Evolutionary conservation across 2,113 vertebrate species (phyloP).

Genomic region (Poecilia latipinna): DNA sequence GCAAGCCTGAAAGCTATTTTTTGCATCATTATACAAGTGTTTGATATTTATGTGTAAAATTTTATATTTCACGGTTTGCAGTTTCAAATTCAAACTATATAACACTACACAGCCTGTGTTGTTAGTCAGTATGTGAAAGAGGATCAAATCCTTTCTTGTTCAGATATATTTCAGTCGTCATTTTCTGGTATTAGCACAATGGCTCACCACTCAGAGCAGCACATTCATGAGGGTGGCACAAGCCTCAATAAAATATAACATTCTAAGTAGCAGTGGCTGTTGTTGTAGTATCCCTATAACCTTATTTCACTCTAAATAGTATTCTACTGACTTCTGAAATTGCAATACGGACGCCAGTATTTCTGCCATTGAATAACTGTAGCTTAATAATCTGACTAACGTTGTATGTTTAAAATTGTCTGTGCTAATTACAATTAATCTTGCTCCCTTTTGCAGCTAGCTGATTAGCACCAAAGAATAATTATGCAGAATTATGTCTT

Average conservation of each 20-base stretch:
- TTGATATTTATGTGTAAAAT: background rate
- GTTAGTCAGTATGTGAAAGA: too few relatives aligned
- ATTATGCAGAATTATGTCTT: constrained; percentile 6
- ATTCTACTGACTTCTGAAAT: background rate
- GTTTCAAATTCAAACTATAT: background rate
- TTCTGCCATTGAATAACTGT: background rate
- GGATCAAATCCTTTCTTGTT: too few relatives aligned
- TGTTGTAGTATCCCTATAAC: too few relatives aligned
- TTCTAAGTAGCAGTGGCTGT: too few relatives aligned
- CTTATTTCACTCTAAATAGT: background rate
- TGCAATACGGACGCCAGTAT: background rate
- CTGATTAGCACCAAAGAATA: constrained; percentile 21
- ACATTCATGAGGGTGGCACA: too few relatives aligned
- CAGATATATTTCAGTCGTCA: too few relatives aligned
- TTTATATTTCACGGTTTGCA: background rate
- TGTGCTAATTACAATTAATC: background rate
- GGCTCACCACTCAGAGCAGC: too few relatives aligned
- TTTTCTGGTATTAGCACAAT: too few relatives aligned
- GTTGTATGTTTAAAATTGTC: background rate
- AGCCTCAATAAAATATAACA: too few relatives aligned
- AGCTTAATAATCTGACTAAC: background rate
- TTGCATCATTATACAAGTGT: background rate
- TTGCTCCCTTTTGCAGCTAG: background rate
- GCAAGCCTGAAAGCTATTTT: background rate
- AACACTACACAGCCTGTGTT: too few relatives aligned